Evolutionary conservation across 2,797 vertebrate species (phyloP).

Genomic region (Fistularia commersonii): DNA sequence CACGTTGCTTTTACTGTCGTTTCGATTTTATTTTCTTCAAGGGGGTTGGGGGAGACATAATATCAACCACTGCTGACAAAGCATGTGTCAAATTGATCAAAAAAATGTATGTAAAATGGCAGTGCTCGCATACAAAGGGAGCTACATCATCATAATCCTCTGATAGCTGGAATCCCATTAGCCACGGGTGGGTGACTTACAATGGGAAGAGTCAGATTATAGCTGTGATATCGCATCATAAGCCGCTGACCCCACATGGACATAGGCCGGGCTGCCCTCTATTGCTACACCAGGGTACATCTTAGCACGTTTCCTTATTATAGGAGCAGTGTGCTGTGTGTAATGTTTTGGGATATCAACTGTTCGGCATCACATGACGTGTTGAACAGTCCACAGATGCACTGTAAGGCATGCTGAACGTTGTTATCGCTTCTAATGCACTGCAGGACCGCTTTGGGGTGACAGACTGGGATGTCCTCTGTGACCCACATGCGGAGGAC

Average conservation of each 20-base stretch:
- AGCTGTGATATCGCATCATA: conserved; percentile 36
- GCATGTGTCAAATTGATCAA: conserved; percentile 58
- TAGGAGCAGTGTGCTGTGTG: no score
- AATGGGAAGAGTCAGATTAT: conserved; percentile 61
- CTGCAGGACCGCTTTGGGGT: no score
- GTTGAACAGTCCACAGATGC: no score
- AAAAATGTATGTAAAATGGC: conserved; percentile 49
- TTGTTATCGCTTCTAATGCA: no score
- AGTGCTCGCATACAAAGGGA: conserved; percentile 41
- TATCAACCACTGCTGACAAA: conserved; percentile 40
- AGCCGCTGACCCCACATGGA: conserved; percentile 28
- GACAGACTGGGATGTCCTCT: no score
- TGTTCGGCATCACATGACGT: no score
- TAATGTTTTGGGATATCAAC: no score
- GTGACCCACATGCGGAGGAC: no score
- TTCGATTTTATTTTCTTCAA: neutral
- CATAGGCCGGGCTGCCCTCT: conserved; percentile 43
- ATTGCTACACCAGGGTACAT: conserved; percentile 18
- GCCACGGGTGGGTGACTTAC: conserved; percentile 57
- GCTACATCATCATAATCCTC: conserved; percentile 53
- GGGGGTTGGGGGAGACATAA: conserved; percentile 3
- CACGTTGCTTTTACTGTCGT: conserved; percentile 14
- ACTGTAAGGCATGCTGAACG: no score
- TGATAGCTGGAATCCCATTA: conserved; percentile 67
- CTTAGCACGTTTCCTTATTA: no score